Percentiles rank a stretch among this genome's conserved stretches.
These are phyloP conservation scores for Dicrostonyx torquatus DNA, from an alignment of 2,797 vertebrate species.

Conservation along the genomic window DNA sequence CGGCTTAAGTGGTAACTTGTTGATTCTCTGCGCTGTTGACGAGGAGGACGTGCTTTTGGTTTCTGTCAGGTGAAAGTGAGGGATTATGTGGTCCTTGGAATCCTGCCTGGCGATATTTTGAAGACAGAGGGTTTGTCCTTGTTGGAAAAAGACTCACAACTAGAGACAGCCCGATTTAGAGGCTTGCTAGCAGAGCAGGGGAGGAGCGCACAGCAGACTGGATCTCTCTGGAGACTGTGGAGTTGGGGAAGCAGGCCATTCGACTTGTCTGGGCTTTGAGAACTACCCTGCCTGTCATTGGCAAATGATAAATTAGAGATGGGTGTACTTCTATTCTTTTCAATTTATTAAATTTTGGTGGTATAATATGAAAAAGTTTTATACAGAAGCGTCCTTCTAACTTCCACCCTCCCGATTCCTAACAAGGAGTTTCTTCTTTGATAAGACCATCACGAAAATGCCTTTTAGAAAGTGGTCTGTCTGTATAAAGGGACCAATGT, in stretches of 20 bases:
- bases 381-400: background rate
- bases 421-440: background rate
- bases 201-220: background rate
- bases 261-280: background rate
- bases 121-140: background rate
- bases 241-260: background rate
- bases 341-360: background rate
- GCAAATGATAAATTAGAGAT: background rate
- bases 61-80: background rate
- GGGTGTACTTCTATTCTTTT: background rate
- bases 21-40: constrained; percentile 67
- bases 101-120: background rate
- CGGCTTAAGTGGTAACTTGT: constrained; percentile 71
- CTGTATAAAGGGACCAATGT: background rate
- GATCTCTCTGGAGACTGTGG: background rate
- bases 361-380: constrained; percentile 26
- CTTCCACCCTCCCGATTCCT: background rate
- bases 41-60: background rate
- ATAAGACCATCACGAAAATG: constrained; percentile 9
- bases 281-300: background rate
- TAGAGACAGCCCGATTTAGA: background rate
- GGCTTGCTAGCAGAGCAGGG: background rate
- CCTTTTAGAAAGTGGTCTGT: background rate
- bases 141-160: background rate
- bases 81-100: background rate